Conservation (phyloP, 2,888 invertebrate species). For the Agrilus biguttatus region DNA sequence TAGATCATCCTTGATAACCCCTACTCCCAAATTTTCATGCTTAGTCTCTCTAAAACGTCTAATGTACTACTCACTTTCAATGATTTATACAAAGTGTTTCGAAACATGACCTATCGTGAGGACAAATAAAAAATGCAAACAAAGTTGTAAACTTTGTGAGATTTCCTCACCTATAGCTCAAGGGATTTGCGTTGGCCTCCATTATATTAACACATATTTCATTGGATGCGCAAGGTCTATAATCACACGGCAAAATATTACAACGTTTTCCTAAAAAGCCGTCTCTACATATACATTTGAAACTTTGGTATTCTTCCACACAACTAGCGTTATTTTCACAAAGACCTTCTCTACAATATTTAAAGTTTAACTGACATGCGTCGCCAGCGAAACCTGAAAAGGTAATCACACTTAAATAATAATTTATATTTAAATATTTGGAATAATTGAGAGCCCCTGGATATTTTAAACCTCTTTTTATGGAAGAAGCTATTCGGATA, state of each 20-base stretch:
- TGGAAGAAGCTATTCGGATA: too few species aligned
- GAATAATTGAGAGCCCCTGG: background rate
- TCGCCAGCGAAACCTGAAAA: conserved; percentile 23
- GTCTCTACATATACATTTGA: conserved; percentile 33
- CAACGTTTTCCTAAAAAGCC: conserved; percentile 41
- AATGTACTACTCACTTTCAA: too few species aligned
- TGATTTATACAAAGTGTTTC: too few species aligned
- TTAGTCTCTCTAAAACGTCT: too few species aligned
- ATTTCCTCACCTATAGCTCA: conserved; percentile 24
- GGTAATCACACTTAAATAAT: background rate
- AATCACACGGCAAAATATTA: conserved; percentile 41
- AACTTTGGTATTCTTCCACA: conserved; percentile 26
- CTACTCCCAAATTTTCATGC: too few species aligned
- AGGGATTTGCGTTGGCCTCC: conserved; percentile 26
- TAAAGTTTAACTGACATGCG: conserved; percentile 19
- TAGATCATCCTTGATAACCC: too few species aligned
- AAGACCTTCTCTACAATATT: conserved; percentile 17
- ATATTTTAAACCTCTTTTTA: too few species aligned
- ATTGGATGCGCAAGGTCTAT: conserved; percentile 35
- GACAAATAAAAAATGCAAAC: too few species aligned
- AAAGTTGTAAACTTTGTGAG: too few species aligned
- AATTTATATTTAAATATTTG: background rate
- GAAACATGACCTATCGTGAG: too few species aligned
- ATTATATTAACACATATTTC: conserved; percentile 32
- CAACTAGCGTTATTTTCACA: conserved; percentile 32